phyloP scores from a whole-genome alignment of 2,888 invertebrate species.

The Opisthograptis luteolata region DNA sequence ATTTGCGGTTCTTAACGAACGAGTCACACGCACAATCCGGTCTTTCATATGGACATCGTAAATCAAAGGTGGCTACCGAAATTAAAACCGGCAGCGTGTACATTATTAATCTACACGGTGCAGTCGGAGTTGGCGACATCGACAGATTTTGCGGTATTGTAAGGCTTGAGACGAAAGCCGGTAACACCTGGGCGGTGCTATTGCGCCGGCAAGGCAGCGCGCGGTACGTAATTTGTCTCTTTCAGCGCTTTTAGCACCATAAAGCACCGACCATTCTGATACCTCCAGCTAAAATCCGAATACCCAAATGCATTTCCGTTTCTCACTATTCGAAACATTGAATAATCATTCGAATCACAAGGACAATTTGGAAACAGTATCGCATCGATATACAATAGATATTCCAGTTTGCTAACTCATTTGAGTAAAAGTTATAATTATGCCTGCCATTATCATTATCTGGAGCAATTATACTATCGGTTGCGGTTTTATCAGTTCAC shows the following conservation, averaged over 20 bases:
- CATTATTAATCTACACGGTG: conserved; percentile 69
- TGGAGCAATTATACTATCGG: conserved; percentile 19
- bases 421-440: conserved; percentile 44
- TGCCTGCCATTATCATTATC: conserved; percentile 29
- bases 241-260: conserved; percentile 26
- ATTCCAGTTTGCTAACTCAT: conserved; percentile 32
- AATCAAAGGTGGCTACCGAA: conserved; percentile 73
- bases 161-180: conserved; percentile 53
- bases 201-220: conserved; percentile 25
- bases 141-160: conserved; percentile 70
- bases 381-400: conserved; percentile 18
- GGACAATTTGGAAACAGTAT: conserved; percentile 22
- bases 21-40: conserved; percentile 64
- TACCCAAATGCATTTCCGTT: conserved; percentile 8
- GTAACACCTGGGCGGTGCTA: conserved; percentile 53
- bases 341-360: conserved; percentile 16
- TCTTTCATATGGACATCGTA: conserved; percentile 75
- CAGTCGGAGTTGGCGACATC: conserved; percentile 56
- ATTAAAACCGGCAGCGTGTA: conserved; percentile 68
- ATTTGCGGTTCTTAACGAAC: conserved; percentile 57
- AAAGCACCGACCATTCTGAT: conserved; percentile 31
- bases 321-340: conserved; percentile 7
- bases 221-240: conserved; percentile 35
- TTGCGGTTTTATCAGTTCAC: conserved; percentile 24
- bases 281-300: conserved; percentile 2